phyloP scores from a whole-genome alignment of 2,888 invertebrate species.

The Troglohyphantes excavatus region DNA sequence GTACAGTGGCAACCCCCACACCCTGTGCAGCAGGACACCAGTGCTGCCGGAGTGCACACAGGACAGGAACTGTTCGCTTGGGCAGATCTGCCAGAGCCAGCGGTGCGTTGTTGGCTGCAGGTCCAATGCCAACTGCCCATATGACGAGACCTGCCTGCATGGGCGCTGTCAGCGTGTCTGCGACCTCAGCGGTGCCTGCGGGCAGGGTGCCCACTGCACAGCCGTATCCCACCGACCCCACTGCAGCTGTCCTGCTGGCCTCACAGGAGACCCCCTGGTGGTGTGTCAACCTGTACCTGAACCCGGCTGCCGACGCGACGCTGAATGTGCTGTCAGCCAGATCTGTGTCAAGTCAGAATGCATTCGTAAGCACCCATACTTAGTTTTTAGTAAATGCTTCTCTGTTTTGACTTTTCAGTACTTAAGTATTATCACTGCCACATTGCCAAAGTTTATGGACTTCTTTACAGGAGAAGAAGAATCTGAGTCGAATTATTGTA shows the following conservation, averaged over 20 bases:
- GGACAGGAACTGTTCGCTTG: slow-evolving; percentile 91
- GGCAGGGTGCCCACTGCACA: slow-evolving; percentile 91
- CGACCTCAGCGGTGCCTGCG: slow-evolving; percentile 89
- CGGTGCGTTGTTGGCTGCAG: slow-evolving; percentile 85
- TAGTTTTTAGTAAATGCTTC: too few relatives aligned
- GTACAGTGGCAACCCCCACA: slow-evolving; percentile 93
- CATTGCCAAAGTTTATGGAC: too few relatives aligned
- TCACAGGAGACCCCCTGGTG: slow-evolving; percentile 90
- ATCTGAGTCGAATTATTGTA: too few relatives aligned
- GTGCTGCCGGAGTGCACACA: slow-evolving; percentile 88
- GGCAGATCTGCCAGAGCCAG: slow-evolving; percentile 89
- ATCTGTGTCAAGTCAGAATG: slow-evolving; percentile 80
- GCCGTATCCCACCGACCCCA: slow-evolving; percentile 89
- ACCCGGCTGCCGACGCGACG: slow-evolving; percentile 78
- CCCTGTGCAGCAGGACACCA: slow-evolving; percentile 88
- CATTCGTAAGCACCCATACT: slow-evolving; percentile 78
- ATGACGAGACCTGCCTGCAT: slow-evolving; percentile 90
- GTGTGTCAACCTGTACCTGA: slow-evolving; percentile 85
- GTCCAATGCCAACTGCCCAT: slow-evolving; percentile 91
- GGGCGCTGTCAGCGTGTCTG: slow-evolving; percentile 90
- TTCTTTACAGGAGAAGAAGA: too few relatives aligned
- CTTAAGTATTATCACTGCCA: too few relatives aligned
- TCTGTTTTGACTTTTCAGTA: too few relatives aligned
- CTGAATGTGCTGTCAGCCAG: slow-evolving; percentile 85
- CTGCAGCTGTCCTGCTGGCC: slow-evolving; percentile 91